phyloP scores from a whole-genome alignment of 1,140 invertebrate genomes.

The Cotesia vestalis region DNA sequence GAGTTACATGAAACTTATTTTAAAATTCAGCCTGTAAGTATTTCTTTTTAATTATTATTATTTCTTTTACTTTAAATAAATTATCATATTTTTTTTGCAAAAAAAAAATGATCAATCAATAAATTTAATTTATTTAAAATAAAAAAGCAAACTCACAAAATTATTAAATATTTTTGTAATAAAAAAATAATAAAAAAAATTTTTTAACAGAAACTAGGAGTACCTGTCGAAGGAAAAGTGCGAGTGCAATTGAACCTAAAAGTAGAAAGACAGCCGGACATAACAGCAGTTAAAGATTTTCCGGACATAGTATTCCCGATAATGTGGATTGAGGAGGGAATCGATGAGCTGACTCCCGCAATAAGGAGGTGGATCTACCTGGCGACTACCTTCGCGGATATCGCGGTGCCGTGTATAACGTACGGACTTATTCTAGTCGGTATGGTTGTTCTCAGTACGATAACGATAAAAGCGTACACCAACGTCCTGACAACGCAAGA shows the following conservation, averaged over 20 bases:
- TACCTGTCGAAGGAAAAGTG: constrained; percentile 83
- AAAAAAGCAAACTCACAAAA: no score
- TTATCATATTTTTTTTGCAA: no score
- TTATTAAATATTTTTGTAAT: no score
- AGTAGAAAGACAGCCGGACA: constrained; percentile 76
- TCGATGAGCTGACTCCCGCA: constrained; percentile 79
- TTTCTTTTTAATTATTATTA: constrained; percentile 13
- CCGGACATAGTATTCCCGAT: constrained; percentile 84
- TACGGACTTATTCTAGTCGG: constrained; percentile 79
- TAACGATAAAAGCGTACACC: constrained; percentile 78
- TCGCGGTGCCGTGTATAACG: constrained; percentile 73
- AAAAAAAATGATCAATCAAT: no score
- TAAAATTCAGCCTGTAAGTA: constrained; percentile 84
- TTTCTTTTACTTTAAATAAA: no score
- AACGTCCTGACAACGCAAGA: constrained; percentile 78
- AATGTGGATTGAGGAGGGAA: constrained; percentile 89
- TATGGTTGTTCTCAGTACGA: constrained; percentile 69
- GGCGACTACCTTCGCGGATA: constrained; percentile 77
- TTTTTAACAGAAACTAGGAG: constrained; percentile 79
- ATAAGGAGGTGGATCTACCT: constrained; percentile 81
- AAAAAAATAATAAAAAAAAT: no score
- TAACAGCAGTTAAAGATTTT: constrained; percentile 78
- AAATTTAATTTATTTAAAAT: no score
- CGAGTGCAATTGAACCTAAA: constrained; percentile 84
- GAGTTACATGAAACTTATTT: constrained; percentile 82